Conservation (phyloP, 2,113 vertebrate genomes). For the Dipodomys spectabilis region DNA sequence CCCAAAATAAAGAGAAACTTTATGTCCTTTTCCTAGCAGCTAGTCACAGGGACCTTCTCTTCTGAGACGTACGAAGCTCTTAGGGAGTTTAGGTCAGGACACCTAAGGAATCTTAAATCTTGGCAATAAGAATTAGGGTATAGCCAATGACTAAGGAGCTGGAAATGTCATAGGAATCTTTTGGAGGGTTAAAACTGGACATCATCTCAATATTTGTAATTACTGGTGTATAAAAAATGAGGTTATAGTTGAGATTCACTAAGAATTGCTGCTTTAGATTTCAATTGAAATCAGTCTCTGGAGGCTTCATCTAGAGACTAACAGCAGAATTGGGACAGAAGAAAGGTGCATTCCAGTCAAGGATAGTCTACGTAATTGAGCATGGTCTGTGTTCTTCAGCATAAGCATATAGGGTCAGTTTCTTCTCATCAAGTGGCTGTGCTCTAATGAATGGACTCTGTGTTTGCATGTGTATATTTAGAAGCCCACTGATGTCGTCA, state of each 20-base stretch:
- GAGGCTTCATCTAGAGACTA: background rate
- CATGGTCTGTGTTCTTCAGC: background rate
- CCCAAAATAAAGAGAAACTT: background rate
- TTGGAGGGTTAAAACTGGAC: background rate
- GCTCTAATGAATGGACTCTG: background rate
- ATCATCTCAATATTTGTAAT: background rate
- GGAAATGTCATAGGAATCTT: background rate
- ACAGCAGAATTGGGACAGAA: background rate
- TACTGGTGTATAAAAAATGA: background rate
- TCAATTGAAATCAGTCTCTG: background rate
- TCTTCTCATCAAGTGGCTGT: background rate
- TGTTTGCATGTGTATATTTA: slow-evolving; percentile 72
- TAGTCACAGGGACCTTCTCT: background rate
- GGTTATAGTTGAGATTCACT: background rate
- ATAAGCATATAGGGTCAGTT: background rate
- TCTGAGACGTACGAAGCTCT: background rate
- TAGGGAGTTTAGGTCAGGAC: background rate
- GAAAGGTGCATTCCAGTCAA: background rate
- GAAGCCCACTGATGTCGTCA: slow-evolving; percentile 92
- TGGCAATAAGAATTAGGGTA: background rate
- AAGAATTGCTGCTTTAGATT: background rate
- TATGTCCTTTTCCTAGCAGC: background rate
- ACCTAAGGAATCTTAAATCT: background rate
- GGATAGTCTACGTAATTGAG: background rate
- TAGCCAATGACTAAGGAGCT: background rate